A percentile compares a stretch with the other conserved stretches of the same genome.
These are phyloP conservation scores for Stylophora pistillata DNA, from an alignment of 64 coral and sea anemone species.

Conservation along the genomic window DNA sequence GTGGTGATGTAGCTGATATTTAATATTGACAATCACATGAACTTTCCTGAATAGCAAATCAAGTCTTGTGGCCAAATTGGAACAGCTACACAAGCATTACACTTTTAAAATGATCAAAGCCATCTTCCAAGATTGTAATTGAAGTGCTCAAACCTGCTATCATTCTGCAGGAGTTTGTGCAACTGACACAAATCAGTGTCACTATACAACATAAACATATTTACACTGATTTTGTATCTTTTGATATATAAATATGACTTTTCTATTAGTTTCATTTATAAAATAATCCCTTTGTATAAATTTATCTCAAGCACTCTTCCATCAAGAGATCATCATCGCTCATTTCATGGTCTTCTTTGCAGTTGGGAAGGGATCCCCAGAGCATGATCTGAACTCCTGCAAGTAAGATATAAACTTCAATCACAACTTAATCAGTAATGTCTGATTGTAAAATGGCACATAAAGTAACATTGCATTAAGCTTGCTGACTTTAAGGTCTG, in stretches of 20 bases:
- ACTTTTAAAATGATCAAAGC: too few relatives aligned
- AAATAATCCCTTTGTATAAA: background rate
- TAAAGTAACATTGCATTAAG: background rate
- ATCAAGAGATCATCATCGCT: slow-evolving; percentile 59
- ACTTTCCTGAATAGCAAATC: too few relatives aligned
- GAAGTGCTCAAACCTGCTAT: too few relatives aligned
- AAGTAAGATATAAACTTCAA: background rate
- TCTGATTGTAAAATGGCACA: background rate
- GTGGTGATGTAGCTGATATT: too few relatives aligned
- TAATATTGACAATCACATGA: too few relatives aligned
- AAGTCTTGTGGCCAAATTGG: too few relatives aligned
- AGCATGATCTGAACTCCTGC: slow-evolving; percentile 60
- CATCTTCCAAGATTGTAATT: too few relatives aligned
- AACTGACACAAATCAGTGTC: too few relatives aligned
- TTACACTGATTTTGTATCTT: slow-evolving; percentile 29
- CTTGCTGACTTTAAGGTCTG: too few relatives aligned
- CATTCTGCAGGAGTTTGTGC: too few relatives aligned
- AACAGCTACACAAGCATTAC: too few relatives aligned
- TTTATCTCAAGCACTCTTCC: slow-evolving; percentile 87
- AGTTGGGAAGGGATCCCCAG: slow-evolving; percentile 86
- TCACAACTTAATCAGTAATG: background rate
- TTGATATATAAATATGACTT: slow-evolving; percentile 29
- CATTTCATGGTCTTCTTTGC: slow-evolving; percentile 80
- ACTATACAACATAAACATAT: background rate
- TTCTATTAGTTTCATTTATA: background rate